These are phyloP conservation scores for Micrasema longulum DNA, from an alignment of 1,140 invertebrate species.

Conservation along the genomic window DNA sequence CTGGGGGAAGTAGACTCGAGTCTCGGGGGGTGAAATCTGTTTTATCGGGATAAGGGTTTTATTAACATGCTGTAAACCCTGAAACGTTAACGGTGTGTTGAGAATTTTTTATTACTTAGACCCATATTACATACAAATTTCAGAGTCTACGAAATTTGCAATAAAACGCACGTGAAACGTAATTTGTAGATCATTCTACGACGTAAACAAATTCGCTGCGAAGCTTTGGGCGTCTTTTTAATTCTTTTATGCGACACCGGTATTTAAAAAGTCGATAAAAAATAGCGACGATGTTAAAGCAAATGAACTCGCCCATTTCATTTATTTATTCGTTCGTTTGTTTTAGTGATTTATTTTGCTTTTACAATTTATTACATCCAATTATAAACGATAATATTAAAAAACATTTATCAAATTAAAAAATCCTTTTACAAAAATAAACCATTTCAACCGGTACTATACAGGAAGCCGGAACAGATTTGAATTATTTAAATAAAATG, in stretches of 20 bases:
- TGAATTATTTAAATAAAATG: too few relatives aligned
- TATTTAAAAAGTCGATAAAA: slow-evolving; percentile 1
- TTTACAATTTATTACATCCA: too few relatives aligned
- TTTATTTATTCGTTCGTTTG: too few relatives aligned
- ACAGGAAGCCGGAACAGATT: too few relatives aligned
- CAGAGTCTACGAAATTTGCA: slow-evolving; percentile 21
- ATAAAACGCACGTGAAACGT: slow-evolving; percentile 36
- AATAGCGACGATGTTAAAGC: too few relatives aligned
- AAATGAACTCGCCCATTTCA: too few relatives aligned
- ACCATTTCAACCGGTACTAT: too few relatives aligned
- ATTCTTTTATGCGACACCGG: background rate
- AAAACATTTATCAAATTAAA: too few relatives aligned
- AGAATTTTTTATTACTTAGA: slow-evolving; percentile 46
- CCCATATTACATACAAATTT: slow-evolving; percentile 40
- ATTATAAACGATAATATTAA: too few relatives aligned
- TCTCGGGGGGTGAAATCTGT: slow-evolving; percentile 48
- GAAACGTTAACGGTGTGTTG: slow-evolving; percentile 48
- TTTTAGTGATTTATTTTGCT: too few relatives aligned
- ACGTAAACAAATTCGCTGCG: slow-evolving; percentile 21
- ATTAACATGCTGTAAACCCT: slow-evolving; percentile 49
- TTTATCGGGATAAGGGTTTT: slow-evolving; percentile 54
- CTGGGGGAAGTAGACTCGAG: slow-evolving; percentile 2
- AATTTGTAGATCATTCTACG: slow-evolving; percentile 3
- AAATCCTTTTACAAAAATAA: too few relatives aligned
- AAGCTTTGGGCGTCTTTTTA: background rate